Conservation (phyloP, 2,888 invertebrate species). For the Cancer borealis region DNA sequence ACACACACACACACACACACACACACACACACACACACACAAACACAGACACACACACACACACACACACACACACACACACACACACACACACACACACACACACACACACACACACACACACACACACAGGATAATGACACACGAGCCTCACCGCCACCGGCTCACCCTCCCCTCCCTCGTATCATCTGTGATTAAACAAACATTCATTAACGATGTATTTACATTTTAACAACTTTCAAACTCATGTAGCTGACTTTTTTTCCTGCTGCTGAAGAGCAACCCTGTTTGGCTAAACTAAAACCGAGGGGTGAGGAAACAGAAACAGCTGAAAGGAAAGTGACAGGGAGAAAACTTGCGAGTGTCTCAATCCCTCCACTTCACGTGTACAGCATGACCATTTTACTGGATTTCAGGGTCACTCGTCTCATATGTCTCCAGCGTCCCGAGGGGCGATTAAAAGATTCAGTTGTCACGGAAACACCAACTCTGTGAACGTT, state of each 20-base stretch:
- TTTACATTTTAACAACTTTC: constrained; percentile 37
- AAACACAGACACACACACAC: background rate
- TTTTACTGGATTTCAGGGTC: background rate
- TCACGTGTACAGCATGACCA: background rate
- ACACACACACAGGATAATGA: background rate
- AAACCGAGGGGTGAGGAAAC: background rate
- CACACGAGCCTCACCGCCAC: background rate
- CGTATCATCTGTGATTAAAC: background rate
- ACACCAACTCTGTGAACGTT: background rate
- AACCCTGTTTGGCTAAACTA: background rate
- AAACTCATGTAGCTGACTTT: background rate
- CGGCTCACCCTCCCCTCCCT: background rate
- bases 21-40: background rate
- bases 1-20: no score
- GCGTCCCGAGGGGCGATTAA: background rate
- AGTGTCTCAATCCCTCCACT: background rate
- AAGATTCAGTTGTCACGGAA: background rate
- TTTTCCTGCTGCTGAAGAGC: background rate
- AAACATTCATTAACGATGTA: constrained; percentile 37
- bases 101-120: background rate
- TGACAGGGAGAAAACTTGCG: background rate
- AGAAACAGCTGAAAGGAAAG: background rate
- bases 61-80: constrained; percentile 14
- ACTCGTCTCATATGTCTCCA: background rate
- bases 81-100: constrained; percentile 5